phyloP scores from a whole-genome alignment of 1,140 invertebrate genomes.

The Atopsyche davidsoni region DNA sequence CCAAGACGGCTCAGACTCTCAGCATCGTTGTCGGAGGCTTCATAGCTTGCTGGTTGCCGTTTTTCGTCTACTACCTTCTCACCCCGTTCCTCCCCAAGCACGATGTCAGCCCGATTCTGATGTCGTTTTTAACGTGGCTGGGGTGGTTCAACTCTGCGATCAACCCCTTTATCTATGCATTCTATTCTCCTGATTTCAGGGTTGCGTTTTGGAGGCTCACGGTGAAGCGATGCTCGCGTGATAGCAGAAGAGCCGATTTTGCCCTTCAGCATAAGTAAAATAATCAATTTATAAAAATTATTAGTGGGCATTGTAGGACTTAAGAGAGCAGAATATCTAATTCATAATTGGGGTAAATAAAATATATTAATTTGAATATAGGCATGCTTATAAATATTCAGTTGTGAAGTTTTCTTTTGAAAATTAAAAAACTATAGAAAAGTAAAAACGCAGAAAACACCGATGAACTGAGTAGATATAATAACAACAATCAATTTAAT shows the following conservation, averaged over 20 bases:
- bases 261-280: constrained; percentile 25
- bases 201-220: constrained; percentile 77
- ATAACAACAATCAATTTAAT: no score
- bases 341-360: neutral
- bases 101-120: constrained; percentile 57
- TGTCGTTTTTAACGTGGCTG: constrained; percentile 82
- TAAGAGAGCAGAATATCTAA: constrained; percentile 1
- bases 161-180: constrained; percentile 83
- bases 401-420: no score
- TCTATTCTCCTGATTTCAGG: constrained; percentile 79
- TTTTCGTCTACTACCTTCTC: constrained; percentile 80
- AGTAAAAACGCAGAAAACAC: no score
- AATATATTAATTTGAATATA: no score
- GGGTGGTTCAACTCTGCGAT: constrained; percentile 90
- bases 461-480: no score
- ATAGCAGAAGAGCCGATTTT: constrained; percentile 31
- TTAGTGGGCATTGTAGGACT: neutral
- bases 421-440: no score
- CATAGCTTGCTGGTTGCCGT: constrained; percentile 83
- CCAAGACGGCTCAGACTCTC: constrained; percentile 84
- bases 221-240: constrained; percentile 47
- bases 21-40: constrained; percentile 90
- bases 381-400: no score
- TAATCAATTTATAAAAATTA: constrained; percentile 1
- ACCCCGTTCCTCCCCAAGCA: constrained; percentile 61